These are phyloP conservation scores for Tinea trinotella DNA, from an alignment of 2,888 invertebrate species.

Conservation along the genomic window DNA sequence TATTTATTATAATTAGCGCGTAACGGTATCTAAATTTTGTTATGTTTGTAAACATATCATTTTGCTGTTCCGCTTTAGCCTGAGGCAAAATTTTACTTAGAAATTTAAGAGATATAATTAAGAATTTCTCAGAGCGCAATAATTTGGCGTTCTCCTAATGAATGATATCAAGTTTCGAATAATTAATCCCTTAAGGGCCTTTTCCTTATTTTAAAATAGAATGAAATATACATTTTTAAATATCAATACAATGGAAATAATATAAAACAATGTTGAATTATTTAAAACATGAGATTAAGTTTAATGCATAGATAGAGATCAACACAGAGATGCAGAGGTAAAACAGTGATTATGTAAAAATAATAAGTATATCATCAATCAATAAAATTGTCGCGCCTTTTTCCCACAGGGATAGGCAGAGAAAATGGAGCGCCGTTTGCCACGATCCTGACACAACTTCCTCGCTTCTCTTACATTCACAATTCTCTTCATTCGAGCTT, in stretches of 20 bases:
- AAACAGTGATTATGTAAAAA: too few relatives aligned
- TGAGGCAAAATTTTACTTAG: slow-evolving; percentile 66
- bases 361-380: too few relatives aligned
- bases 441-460: too few relatives aligned
- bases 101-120: slow-evolving; percentile 73
- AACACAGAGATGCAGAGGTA: too few relatives aligned
- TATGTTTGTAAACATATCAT: slow-evolving; percentile 70
- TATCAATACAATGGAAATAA: not conserved
- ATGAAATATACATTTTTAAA: not conserved
- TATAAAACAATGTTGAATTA: too few relatives aligned
- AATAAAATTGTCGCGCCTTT: too few relatives aligned
- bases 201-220: slow-evolving; percentile 46
- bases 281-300: too few relatives aligned
- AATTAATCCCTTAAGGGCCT: slow-evolving; percentile 58
- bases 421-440: too few relatives aligned
- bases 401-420: too few relatives aligned
- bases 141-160: slow-evolving; percentile 67
- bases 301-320: too few relatives aligned
- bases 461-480: too few relatives aligned
- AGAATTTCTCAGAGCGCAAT: slow-evolving; percentile 67
- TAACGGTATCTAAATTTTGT: slow-evolving; percentile 53
- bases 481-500: too few relatives aligned
- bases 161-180: slow-evolving; percentile 68
- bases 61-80: slow-evolving; percentile 58
- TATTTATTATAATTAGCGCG: slow-evolving; percentile 39